Evolutionary conservation across 2,113 vertebrate species (phyloP), one percentile per base, ranked within the genome.

Genomic region (Hepsetus odoe): DNA sequence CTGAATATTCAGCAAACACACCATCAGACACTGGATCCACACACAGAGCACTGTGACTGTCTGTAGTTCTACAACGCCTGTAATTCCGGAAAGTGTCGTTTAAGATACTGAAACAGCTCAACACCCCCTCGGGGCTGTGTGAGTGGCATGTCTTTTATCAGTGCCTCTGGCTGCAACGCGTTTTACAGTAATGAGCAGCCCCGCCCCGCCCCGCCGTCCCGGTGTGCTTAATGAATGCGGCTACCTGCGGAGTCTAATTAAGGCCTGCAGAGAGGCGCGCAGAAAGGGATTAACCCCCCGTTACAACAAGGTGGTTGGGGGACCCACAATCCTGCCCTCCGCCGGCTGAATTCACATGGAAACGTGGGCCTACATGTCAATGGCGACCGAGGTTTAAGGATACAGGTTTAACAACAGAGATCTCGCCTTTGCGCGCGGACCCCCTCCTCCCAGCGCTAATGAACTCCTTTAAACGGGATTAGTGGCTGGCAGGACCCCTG

Each of bases 401-500:
- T 62, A 77, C 51, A 66, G 68, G 64, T 72, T 72, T 33, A 33
- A 70, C 28, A 84, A 49, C 58, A 58, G 82, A 46, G 38, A 16
- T 83, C 81, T 40, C 56, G 42, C 42, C 56, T 79, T 87, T 88
- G 85, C 85, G 73, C 66, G 18, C 20, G 65, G 64, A 40, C 79
- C 32, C 75, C 56, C 44, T 67, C 40, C 51, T 58, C 51, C 51
- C 51, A 1, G n/a, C 46, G 68, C 79, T 79, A 83, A 79, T 64
- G 51, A 79, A 76, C 26, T 72, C 84, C 76, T 77, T 86, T 81
- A 76, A 81, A 59, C 58, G 46, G 81, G 77, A 86, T 88, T 83
- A 82, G 81, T 77, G 66, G 61, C 40, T 66, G 35, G 80, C 53
- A 53, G 80, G 72, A 73, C 68, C 74, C 84, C 79, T 42, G 67